Evolutionary conservation across 1,140 invertebrate genomes (phyloP).

Genomic region (Rhynchophorus ferrugineus): DNA sequence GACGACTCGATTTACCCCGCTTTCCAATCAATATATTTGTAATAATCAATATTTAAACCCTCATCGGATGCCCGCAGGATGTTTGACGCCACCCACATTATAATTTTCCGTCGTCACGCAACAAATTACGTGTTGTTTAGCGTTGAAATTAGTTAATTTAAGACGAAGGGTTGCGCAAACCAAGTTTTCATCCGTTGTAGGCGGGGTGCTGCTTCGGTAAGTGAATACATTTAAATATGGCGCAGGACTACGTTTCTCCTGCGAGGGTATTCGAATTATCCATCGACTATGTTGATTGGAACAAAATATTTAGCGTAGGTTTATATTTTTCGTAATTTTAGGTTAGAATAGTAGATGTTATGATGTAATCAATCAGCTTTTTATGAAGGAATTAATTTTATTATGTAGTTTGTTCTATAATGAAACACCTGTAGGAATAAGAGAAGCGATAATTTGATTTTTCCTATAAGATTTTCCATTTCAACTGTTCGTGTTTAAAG

Average conservation of each 20-base stretch:
- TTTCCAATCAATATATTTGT: slow-evolving; percentile 37
- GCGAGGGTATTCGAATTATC: background rate
- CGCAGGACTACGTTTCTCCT: slow-evolving; percentile 30
- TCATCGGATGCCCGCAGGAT: slow-evolving; percentile 24
- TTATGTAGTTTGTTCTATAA: too few relatives aligned
- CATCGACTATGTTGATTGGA: too few relatives aligned
- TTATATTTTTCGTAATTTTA: background rate
- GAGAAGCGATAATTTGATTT: too few relatives aligned
- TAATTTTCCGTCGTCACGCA: slow-evolving; percentile 14
- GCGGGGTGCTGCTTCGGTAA: slow-evolving; percentile 32
- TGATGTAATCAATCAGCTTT: too few relatives aligned
- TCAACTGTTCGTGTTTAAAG: too few relatives aligned
- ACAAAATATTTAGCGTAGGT: too few relatives aligned
- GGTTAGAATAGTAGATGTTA: too few relatives aligned
- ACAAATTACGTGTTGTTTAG: slow-evolving; percentile 9
- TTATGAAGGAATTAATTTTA: too few relatives aligned
- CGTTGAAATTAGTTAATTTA: slow-evolving; percentile 23
- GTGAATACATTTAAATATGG: slow-evolving; percentile 32
- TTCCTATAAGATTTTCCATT: too few relatives aligned
- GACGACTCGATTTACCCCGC: slow-evolving; percentile 32
- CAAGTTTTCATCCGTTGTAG: slow-evolving; percentile 29
- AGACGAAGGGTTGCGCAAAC: slow-evolving; percentile 32
- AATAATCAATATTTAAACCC: slow-evolving; percentile 36
- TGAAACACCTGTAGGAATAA: too few relatives aligned
- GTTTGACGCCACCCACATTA: slow-evolving; percentile 25